phyloP scores from a whole-genome alignment of 2,888 invertebrate species.

The Apodemia duryi region DNA sequence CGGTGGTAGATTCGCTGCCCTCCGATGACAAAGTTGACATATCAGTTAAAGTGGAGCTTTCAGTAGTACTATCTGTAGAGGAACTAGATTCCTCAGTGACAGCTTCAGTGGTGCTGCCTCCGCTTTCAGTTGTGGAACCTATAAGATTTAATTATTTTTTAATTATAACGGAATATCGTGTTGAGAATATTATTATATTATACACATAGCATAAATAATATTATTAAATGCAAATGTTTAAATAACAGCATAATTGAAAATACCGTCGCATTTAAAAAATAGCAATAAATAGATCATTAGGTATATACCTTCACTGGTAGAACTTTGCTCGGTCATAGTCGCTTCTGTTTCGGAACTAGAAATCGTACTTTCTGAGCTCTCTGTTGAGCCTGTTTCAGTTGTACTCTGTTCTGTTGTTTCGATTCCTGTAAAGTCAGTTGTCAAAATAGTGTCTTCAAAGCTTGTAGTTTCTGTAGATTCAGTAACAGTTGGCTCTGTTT shows the following conservation, averaged over 20 bases:
- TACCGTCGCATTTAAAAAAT: too few relatives aligned
- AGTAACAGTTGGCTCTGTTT: constrained; percentile 13
- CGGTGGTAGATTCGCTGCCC: constrained; percentile 15
- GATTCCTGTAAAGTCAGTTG: constrained; percentile 8
- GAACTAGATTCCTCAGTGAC: constrained; percentile 17
- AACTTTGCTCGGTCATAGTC: constrained; percentile 13
- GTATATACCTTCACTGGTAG: neutral
- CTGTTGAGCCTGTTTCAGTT: constrained; percentile 21
- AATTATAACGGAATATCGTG: too few relatives aligned
- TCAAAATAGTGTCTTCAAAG: neutral
- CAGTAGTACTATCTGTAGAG: constrained; percentile 14
- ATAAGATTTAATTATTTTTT: neutral
- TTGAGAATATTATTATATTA: too few relatives aligned
- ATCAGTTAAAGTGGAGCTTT: constrained; percentile 4
- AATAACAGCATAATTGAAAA: too few relatives aligned
- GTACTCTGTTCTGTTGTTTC: constrained; percentile 8
- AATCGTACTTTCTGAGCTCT: constrained; percentile 23
- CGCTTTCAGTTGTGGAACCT: constrained; percentile 20
- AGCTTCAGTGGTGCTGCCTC: constrained; percentile 11
- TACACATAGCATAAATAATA: too few relatives aligned
- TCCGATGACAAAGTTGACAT: constrained; percentile 5
- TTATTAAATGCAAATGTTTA: too few relatives aligned
- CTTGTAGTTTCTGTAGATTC: constrained; percentile 16
- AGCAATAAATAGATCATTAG: too few relatives aligned
- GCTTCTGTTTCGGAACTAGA: constrained; percentile 19